Percentiles rank a stretch among this genome's conserved stretches.
phyloP scores from a whole-genome alignment of 2,888 invertebrate genomes.

The Neoascia interrupta region DNA sequence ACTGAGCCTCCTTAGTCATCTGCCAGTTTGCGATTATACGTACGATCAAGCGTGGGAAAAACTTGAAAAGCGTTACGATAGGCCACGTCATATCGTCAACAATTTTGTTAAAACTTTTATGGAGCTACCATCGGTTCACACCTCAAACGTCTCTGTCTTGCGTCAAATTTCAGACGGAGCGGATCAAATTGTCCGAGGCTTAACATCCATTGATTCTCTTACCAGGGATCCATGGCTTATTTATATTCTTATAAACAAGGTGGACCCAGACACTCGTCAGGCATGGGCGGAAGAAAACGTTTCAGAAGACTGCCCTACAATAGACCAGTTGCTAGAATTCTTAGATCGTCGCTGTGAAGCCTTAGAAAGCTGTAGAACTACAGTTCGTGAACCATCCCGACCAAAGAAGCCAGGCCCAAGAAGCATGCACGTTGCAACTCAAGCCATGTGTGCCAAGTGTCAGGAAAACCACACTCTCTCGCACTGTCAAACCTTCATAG shows the following conservation, averaged over 20 bases:
- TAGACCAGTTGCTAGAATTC: too few relatives aligned
- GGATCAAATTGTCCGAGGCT: constrained; percentile 34
- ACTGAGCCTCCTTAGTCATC: constrained; percentile 2
- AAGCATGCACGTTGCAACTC: too few relatives aligned
- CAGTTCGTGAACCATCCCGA: too few relatives aligned
- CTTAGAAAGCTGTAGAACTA: too few relatives aligned
- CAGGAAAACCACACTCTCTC: background rate
- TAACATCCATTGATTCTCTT: too few relatives aligned
- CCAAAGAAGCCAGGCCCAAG: background rate
- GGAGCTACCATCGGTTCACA: background rate
- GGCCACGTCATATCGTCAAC: constrained; percentile 14
- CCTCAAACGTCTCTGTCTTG: constrained; percentile 4
- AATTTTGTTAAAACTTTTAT: constrained; percentile 2
- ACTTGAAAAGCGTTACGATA: constrained; percentile 20
- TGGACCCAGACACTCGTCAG: too few relatives aligned
- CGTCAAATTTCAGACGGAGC: constrained; percentile 43
- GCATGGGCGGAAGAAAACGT: too few relatives aligned
- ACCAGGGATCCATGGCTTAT: constrained; percentile 39
- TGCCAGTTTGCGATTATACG: background rate
- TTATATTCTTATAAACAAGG: constrained; percentile 38
- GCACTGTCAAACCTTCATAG: background rate
- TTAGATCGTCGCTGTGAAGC: too few relatives aligned
- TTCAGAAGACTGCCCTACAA: too few relatives aligned
- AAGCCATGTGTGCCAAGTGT: background rate
- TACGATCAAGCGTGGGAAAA: constrained; percentile 7